Conservation (phyloP, 2,113 vertebrate genomes). For the Pseudorhombus dupliciocellatus region DNA sequence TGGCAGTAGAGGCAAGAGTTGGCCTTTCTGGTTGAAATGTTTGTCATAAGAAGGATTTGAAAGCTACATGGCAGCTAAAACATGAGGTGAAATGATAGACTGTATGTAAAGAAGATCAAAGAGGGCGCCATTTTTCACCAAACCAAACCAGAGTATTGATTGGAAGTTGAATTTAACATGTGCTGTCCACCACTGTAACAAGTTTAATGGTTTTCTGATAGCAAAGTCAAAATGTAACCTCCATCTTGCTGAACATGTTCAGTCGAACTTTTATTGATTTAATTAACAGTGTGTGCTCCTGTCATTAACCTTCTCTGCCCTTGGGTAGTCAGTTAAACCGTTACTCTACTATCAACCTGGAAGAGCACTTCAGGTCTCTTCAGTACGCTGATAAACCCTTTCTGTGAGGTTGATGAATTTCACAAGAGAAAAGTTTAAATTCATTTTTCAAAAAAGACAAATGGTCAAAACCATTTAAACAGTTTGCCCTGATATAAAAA, state of each 20-base stretch:
- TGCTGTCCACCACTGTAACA: constrained; percentile 1
- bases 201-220: constrained; percentile 15
- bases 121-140: neutral
- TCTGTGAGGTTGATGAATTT: neutral
- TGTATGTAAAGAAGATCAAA: no score
- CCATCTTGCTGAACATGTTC: constrained; percentile 8
- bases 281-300: constrained; percentile 17
- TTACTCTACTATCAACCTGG: constrained; percentile 7
- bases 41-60: neutral
- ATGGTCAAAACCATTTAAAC: no score
- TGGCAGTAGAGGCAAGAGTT: neutral
- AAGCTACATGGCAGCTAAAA: neutral
- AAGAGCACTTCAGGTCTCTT: neutral
- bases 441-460: no score
- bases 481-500: neutral
- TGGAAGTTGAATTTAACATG: neutral
- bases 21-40: neutral
- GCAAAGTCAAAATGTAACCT: constrained; percentile 24
- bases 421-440: neutral
- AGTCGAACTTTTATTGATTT: constrained; percentile 24
- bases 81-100: neutral
- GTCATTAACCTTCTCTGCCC: constrained; percentile 28
- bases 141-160: neutral
- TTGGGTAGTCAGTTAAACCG: constrained; percentile 22
- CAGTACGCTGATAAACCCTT: neutral